A percentile compares a stretch with the other conserved stretches of the same genome.
phyloP scores from a whole-genome alignment of 1,140 invertebrate genomes.

The Muscidifurax raptorellus region DNA sequence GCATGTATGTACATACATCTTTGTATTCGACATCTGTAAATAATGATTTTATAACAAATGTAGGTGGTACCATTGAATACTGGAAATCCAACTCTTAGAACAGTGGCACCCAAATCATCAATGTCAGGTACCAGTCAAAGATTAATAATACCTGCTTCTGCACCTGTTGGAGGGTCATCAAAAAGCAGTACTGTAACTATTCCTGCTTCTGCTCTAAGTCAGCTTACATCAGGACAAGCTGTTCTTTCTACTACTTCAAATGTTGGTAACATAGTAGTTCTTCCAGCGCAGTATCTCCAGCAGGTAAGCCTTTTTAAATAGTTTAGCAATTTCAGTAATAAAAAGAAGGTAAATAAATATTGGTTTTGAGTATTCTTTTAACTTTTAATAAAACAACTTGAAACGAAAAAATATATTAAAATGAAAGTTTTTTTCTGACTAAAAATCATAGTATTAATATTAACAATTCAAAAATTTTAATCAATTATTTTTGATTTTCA shows the following conservation, averaged over 20 bases:
- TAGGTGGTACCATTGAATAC: conserved; percentile 69
- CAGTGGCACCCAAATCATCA: conserved; percentile 73
- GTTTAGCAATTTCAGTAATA: too few species aligned
- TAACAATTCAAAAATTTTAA: background rate
- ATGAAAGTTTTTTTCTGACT: background rate
- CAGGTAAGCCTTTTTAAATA: conserved; percentile 55
- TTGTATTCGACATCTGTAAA: background rate
- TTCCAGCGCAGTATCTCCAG: conserved; percentile 80
- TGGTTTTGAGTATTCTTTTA: too few species aligned
- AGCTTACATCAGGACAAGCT: conserved; percentile 76
- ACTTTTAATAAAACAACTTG: too few species aligned
- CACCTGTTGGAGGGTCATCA: conserved; percentile 62
- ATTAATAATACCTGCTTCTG: conserved; percentile 72
- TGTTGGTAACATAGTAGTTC: conserved; percentile 77
- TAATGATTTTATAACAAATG: conserved; percentile 32
- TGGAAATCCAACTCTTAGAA: conserved; percentile 66
- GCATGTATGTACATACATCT: conserved; percentile 18
- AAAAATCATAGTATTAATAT: conserved; percentile 4
- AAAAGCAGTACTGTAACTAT: conserved; percentile 70
- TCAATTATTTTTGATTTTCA: conserved; percentile 38
- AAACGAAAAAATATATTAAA: background rate
- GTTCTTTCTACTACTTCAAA: conserved; percentile 75
- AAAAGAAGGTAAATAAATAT: too few species aligned
- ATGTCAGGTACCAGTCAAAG: conserved; percentile 64
- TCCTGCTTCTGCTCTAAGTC: conserved; percentile 73